Base-by-base conservation (phyloP, 2,113 vertebrate genomes). In the Dicrurus megarhynchus region DNA sequence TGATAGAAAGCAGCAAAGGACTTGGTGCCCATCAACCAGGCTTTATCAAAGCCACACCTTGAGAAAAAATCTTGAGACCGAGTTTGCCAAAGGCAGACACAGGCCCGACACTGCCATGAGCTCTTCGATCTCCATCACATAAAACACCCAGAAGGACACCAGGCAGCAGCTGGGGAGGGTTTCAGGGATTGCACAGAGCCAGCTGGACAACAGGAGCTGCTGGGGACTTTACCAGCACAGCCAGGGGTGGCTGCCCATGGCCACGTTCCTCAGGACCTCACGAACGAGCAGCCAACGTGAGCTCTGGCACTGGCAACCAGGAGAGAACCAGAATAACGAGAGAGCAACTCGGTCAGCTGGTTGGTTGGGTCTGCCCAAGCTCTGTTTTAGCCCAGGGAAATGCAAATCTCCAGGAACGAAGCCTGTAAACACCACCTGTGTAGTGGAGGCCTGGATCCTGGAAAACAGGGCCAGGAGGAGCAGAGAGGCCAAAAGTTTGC, bases 41-140 rank as follows among this genome's bases (percentile, higher is more conserved):
- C 18, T 71, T 57, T 4, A 20, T 6, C 64, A 44, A 37, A 55
- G 39, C 10, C 9, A 87, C 13, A 30, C 8, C 39, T 71, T 5
- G 13, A 77, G 55, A 35, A 63, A 37, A 37, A 10, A 4, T 21
- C 55, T 56, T 8, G 19, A 42, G 61, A 17, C 7, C 0, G 1
- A 21, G 13, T 49, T 82, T 55, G 47, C 67, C 33, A 7, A 79
- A 32, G 33, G 67, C 70, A 50, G n/a, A 52, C 49, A 6, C 16
- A 21, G 61, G 19, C 14, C 37, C 5, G 1, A 3, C 37, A 0
- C 11, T 27, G 44, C 78, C 20, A 0, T 0, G 44, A 75, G 44
- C 67, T 44, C 79, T 10, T 37, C 24, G 47, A 19, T 35, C 13
- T 44, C 32, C 59, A 26, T 0, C 55, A 3, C 0, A 3, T 4